Percentiles rank a stretch among this genome's conserved stretches.
phyloP scores from a whole-genome alignment of 2,113 vertebrate species.

The Passer montanus region DNA sequence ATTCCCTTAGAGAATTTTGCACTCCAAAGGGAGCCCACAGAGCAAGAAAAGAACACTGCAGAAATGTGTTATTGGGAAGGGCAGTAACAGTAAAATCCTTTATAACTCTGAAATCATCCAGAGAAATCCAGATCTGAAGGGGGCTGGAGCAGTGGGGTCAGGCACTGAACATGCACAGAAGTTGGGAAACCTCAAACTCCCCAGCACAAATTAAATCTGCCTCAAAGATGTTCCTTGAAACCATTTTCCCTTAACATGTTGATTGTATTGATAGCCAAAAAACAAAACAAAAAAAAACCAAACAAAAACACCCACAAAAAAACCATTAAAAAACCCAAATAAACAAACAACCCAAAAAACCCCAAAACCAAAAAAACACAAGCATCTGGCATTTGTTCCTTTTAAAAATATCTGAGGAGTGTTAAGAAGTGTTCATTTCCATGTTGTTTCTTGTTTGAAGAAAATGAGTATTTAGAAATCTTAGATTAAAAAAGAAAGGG shows the following conservation, averaged over 20 bases:
- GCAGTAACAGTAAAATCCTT: background rate
- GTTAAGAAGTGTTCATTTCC: background rate
- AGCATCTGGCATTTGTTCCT: background rate
- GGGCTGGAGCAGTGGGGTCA: background rate
- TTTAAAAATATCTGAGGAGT: background rate
- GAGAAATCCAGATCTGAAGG: background rate
- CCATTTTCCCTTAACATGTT: background rate
- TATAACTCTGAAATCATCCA: background rate
- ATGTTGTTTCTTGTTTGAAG: background rate
- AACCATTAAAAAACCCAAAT: background rate
- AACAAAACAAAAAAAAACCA: fast-evolving
- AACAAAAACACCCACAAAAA: background rate
- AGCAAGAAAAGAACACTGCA: background rate
- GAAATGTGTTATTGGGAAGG: background rate
- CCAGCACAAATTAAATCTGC: background rate
- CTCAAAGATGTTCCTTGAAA: background rate
- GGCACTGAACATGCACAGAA: fast-evolving
- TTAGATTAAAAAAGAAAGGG: background rate
- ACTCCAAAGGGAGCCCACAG: background rate
- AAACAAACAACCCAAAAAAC: background rate
- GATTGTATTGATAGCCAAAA: background rate
- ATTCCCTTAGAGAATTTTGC: background rate
- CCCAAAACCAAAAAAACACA: too few species aligned
- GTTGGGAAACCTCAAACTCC: background rate
- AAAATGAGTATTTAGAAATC: background rate